Conservation (phyloP, 2,113 vertebrate genomes). For the Brachirus orientalis region DNA sequence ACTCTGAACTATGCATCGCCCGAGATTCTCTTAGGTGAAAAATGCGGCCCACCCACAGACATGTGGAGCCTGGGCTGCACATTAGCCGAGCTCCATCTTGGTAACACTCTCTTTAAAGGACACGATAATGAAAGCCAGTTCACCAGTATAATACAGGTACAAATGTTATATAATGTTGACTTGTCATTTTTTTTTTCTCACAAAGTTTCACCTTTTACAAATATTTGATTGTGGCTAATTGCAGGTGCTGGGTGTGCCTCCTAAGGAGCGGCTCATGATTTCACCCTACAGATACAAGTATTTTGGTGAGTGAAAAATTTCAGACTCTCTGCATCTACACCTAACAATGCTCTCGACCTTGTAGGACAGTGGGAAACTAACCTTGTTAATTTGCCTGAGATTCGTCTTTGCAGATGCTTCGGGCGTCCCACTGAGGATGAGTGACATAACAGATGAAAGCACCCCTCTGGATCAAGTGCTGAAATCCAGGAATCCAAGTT, state of each 20-base stretch:
- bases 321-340: no score
- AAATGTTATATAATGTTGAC: background rate
- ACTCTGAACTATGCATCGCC: constrained; percentile 27
- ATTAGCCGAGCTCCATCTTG: background rate
- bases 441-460: background rate
- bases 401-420: background rate
- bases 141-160: background rate
- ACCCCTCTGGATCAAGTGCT: background rate
- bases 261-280: background rate
- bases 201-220: background rate
- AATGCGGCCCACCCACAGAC: constrained; percentile 86
- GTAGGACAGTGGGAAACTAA: no score
- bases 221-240: background rate
- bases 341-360: no score
- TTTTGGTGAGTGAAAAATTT: background rate
- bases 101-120: background rate
- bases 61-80: constrained; percentile 73
- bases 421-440: background rate
- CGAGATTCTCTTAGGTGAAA: constrained; percentile 88
- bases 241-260: background rate
- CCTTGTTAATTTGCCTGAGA: no score
- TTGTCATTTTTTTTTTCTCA: background rate
- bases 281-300: background rate
- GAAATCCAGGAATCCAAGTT: background rate
- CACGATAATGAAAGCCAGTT: background rate